Percentiles rank a stretch among this genome's conserved stretches.
These are phyloP conservation scores for Hydrophis major DNA, from an alignment of 2,797 vertebrate genomes.

Conservation along the genomic window DNA sequence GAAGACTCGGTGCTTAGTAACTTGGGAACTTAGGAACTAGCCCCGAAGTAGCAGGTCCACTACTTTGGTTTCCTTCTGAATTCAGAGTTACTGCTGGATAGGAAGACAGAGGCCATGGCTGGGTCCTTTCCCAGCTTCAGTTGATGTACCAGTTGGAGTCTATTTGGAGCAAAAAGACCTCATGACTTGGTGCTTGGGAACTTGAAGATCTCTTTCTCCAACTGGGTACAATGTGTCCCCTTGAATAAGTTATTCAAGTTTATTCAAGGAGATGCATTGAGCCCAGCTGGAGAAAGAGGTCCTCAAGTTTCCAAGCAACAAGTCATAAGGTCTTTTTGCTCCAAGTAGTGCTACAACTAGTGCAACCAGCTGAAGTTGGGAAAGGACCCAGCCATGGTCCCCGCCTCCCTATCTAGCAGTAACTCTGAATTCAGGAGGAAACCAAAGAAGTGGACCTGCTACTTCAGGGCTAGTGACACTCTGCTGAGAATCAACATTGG, in stretches of 20 bases:
- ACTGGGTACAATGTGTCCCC: not conserved
- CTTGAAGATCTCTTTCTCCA: not conserved
- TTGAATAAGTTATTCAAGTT: no score
- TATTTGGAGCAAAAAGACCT: not conserved
- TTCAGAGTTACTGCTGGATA: not conserved
- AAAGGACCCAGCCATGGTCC: no score
- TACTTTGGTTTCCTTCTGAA: not conserved
- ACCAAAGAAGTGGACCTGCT: not conserved
- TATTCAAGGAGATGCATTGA: not conserved
- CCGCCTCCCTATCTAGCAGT: no score
- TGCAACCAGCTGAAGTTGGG: no score
- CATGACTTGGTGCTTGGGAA: not conserved
- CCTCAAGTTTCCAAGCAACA: no score
- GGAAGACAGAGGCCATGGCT: no score
- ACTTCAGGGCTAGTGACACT: not conserved
- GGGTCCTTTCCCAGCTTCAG: not conserved
- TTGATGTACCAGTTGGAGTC: not conserved
- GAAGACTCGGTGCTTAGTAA: not conserved
- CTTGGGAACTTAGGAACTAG: not conserved
- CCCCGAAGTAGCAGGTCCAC: not conserved
- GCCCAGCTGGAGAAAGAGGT: no score
- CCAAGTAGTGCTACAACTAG: no score
- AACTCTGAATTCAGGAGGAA: no score
- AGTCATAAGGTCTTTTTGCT: no score
- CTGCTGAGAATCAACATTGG: not conserved